Evolutionary conservation across 1,140 invertebrate species (phyloP), one percentile per base, ranked within the genome.

Genomic region (Coenobita brevimanus): DNA sequence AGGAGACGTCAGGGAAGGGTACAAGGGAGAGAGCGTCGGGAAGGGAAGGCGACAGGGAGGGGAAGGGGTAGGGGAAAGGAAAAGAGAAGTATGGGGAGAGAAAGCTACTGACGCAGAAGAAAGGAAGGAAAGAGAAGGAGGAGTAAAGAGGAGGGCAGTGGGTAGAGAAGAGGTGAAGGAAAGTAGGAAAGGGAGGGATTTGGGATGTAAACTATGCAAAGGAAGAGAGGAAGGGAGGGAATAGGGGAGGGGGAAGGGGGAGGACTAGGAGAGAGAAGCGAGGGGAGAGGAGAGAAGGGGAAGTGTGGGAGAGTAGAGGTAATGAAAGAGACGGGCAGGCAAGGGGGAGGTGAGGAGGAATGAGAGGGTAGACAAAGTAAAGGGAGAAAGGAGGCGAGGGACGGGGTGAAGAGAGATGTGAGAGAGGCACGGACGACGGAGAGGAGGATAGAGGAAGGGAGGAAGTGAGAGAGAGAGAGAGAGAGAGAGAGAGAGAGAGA

Each of bases 401-500:
- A n/a, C n/a, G n/a, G n/a, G n/a, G n/a, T n/a, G n/a, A n/a, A n/a
- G n/a, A n/a, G n/a, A n/a, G n/a, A n/a, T n/a, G n/a, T n/a, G n/a
- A n/a, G n/a, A n/a, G n/a, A n/a, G n/a, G 54, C 13, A n/a, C 13
- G 54, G n/a, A n/a, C 13, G 54, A 57, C 10, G n/a, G 54, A 57
- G 54, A 57, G 54, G n/a, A n/a, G n/a, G 54, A 57, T 10, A 57
- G 54, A 57, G 54, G n/a, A n/a, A 57, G 54, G n/a, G 54, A 57
- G 54, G n/a, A n/a, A 1, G 67, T 1, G 3, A 71, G 67, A 71
- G 67, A 71, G 67, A 71, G 67, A 71, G 67, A 71, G 67, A 71
- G 67, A 71, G 67, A 71, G 67, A 71, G 67, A 71, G 67, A 71
- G 67, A 75, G 33, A 75, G n/a, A 36, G 69, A 73, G 69, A 24